phyloP scores from a whole-genome alignment of 2,113 vertebrate genomes.

The Gallinago paraguaiae region DNA sequence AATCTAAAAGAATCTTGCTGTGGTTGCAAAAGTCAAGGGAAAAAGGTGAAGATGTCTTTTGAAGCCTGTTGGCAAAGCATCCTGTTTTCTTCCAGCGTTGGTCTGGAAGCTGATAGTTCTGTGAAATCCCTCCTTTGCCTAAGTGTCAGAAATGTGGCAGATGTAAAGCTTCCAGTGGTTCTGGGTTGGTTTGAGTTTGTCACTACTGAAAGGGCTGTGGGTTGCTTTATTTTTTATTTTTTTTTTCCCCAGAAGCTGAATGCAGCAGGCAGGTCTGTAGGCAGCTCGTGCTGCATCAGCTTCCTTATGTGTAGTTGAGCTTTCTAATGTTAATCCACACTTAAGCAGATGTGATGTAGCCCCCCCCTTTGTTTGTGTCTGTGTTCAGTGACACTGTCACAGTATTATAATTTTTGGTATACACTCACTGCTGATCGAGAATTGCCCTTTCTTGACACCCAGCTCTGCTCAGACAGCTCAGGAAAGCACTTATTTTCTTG shows the following conservation, averaged over 20 bases:
- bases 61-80: constrained; percentile 39
- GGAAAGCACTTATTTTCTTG: not conserved
- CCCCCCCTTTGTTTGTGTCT: not conserved
- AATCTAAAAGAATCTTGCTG: constrained; percentile 52
- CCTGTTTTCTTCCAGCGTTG: not conserved
- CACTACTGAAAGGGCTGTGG: not conserved
- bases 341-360: not conserved
- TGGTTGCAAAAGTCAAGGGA: constrained; percentile 41
- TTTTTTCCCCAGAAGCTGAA: not conserved
- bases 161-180: not conserved
- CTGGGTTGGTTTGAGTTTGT: not conserved
- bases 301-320: fast-evolving
- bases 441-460: not conserved
- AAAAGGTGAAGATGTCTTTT: constrained; percentile 46
- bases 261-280: not conserved
- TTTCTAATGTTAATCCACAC: not conserved
- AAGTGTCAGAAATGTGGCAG: not conserved
- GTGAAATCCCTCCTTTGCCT: not conserved
- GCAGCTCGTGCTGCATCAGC: not conserved
- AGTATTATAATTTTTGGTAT: not conserved
- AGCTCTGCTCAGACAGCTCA: not conserved
- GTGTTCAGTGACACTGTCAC: not conserved
- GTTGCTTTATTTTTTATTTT: not conserved
- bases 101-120: not conserved
- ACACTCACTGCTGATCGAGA: fast-evolving